These are phyloP conservation scores for Drosophila tripunctata DNA, from an alignment of 2,888 invertebrate species.

Conservation along the genomic window DNA sequence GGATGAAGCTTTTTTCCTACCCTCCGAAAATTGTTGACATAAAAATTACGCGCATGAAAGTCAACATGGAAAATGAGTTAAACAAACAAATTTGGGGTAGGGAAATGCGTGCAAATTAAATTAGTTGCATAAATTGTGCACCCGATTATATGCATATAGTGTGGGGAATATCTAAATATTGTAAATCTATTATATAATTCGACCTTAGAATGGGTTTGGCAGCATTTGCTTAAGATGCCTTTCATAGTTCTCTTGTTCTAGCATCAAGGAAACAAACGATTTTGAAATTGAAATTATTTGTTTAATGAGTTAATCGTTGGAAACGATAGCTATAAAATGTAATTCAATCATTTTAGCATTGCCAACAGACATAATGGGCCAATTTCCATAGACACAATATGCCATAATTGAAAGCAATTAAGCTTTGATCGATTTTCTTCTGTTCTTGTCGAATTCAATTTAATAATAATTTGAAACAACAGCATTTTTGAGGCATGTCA, in stretches of 20 bases:
- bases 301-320: conserved; percentile 31
- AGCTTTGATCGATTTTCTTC: background rate
- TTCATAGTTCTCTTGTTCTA: background rate
- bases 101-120: conserved; percentile 44
- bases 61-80: conserved; percentile 70
- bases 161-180: no score
- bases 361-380: background rate
- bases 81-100: conserved; percentile 46
- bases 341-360: conserved; percentile 22
- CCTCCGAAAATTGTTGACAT: conserved; percentile 59
- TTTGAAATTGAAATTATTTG: conserved; percentile 37
- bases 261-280: conserved; percentile 27
- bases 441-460: background rate
- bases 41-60: conserved; percentile 75
- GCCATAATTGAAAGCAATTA: background rate
- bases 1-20: background rate
- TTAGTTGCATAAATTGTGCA: conserved; percentile 47
- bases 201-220: background rate
- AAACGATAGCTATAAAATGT: conserved; percentile 4
- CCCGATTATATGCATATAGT: background rate
- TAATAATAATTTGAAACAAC: background rate
- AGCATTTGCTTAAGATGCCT: background rate
- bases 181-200: no score
- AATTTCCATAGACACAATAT: background rate
- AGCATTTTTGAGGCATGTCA: background rate